phyloP scores from a whole-genome alignment of 2,888 invertebrate genomes.

The Camponotus fellah region DNA sequence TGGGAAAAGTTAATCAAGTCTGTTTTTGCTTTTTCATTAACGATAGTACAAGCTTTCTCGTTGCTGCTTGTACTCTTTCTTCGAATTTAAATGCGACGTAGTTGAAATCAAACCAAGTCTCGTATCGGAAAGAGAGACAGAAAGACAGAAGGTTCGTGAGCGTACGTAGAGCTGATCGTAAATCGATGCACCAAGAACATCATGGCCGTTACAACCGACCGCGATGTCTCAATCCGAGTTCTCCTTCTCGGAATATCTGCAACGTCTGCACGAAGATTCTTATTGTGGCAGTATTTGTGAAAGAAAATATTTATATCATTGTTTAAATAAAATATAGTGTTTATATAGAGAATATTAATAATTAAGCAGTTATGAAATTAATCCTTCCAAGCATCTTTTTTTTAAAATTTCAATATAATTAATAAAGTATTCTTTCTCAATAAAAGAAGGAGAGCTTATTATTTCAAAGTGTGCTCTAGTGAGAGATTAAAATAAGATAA shows the following conservation, averaged over 20 bases:
- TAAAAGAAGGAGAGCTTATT: neutral
- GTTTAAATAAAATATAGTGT: neutral
- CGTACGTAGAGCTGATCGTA: slow-evolving; percentile 83
- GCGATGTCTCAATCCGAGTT: slow-evolving; percentile 84
- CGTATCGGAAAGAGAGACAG: slow-evolving; percentile 54
- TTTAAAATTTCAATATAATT: neutral
- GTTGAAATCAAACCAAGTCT: slow-evolving; percentile 26
- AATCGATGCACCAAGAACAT: slow-evolving; percentile 83
- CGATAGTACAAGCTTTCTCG: slow-evolving; percentile 62
- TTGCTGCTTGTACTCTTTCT: slow-evolving; percentile 71
- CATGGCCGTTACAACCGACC: slow-evolving; percentile 81
- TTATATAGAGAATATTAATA: neutral
- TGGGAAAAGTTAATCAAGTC: slow-evolving; percentile 16
- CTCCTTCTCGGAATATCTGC: slow-evolving; percentile 81
- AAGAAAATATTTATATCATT: slow-evolving; percentile 13
- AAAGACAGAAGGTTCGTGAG: slow-evolving; percentile 71
- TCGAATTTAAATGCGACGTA: slow-evolving; percentile 81
- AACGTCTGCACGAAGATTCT: slow-evolving; percentile 60
- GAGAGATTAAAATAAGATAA: neutral
- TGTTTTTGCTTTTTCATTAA: slow-evolving; percentile 61
- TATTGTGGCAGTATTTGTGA: neutral
- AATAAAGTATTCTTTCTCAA: neutral
- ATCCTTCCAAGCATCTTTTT: neutral
- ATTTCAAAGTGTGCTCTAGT: neutral
- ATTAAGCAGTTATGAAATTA: neutral